Percentiles rank a stretch among this genome's conserved stretches.
phyloP scores from a whole-genome alignment of 1,140 invertebrate species.

The Aphelinus certus region DNA sequence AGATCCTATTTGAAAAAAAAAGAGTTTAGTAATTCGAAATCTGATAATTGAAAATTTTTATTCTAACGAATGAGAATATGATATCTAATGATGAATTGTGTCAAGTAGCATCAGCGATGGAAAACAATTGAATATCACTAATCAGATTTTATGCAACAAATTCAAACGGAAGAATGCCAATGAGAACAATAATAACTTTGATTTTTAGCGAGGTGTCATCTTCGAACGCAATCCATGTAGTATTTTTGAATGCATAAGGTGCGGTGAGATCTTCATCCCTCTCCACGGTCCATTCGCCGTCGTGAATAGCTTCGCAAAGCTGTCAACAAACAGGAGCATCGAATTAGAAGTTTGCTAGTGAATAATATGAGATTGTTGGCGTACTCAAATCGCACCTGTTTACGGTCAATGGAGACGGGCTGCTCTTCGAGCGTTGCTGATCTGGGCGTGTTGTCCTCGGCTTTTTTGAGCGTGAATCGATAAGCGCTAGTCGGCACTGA shows the following conservation, averaged over 20 bases:
- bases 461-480: constrained; percentile 73
- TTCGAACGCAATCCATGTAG: constrained; percentile 82
- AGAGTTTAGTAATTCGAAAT: too few relatives aligned
- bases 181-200: constrained; percentile 67
- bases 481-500: constrained; percentile 75
- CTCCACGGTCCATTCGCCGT: constrained; percentile 78
- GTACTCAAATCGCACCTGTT: constrained; percentile 61
- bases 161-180: not conserved
- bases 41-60: too few relatives aligned
- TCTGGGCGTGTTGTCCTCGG: constrained; percentile 74
- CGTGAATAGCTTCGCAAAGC: constrained; percentile 71
- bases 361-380: not conserved
- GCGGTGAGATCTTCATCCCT: constrained; percentile 82
- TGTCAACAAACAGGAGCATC: constrained; percentile 45
- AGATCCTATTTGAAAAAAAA: too few relatives aligned
- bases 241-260: constrained; percentile 78
- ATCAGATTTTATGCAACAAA: too few relatives aligned
- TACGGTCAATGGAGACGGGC: constrained; percentile 69
- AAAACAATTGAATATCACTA: too few relatives aligned
- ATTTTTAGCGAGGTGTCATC: constrained; percentile 76
- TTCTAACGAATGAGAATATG: too few relatives aligned
- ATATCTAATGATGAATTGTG: too few relatives aligned
- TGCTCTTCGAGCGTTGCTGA: constrained; percentile 69
- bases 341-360: not conserved
- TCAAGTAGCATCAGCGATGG: too few relatives aligned